Evolutionary conservation across 2,888 invertebrate species (phyloP).

Genomic region (Euphydryas editha): DNA sequence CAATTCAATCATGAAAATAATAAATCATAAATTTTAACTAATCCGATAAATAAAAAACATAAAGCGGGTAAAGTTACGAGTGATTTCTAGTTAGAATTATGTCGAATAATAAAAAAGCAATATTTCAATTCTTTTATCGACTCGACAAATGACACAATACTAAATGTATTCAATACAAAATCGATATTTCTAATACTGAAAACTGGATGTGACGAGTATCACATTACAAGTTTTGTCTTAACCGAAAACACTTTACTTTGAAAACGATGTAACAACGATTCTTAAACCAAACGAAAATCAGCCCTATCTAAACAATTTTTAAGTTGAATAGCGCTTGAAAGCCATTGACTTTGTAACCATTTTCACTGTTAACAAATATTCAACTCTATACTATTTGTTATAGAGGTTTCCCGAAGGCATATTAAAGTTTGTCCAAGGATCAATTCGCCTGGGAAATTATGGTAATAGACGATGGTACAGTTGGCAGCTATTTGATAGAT

Average conservation of each 20-base stretch:
- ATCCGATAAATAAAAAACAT: too few relatives aligned
- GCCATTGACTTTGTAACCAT: constrained; percentile 2
- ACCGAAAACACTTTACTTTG: constrained; percentile 36
- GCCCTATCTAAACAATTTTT: not conserved
- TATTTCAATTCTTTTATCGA: not conserved
- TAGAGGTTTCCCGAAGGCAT: constrained; percentile 11
- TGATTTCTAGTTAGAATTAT: too few relatives aligned
- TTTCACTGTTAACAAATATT: constrained; percentile 1
- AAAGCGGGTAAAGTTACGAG: too few relatives aligned
- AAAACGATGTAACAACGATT: constrained; percentile 22
- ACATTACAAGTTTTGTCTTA: constrained; percentile 49
- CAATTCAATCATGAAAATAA: too few relatives aligned
- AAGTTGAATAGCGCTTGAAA: constrained; percentile 13
- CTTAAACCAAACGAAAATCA: constrained; percentile 3
- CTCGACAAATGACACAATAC: constrained; percentile 6
- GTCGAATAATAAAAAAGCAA: not conserved
- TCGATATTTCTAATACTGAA: constrained; percentile 41
- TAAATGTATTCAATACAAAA: constrained; percentile 32
- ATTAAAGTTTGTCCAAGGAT: constrained; percentile 29
- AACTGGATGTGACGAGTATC: constrained; percentile 43
- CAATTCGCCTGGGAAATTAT: constrained; percentile 52
- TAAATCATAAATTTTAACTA: too few relatives aligned
- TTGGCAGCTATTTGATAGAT: constrained; percentile 52
- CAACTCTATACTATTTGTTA: constrained; percentile 9
- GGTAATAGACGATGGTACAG: constrained; percentile 49